phyloP scores from a whole-genome alignment of 2,888 invertebrate species.

The Trichacis sp. region DNA sequence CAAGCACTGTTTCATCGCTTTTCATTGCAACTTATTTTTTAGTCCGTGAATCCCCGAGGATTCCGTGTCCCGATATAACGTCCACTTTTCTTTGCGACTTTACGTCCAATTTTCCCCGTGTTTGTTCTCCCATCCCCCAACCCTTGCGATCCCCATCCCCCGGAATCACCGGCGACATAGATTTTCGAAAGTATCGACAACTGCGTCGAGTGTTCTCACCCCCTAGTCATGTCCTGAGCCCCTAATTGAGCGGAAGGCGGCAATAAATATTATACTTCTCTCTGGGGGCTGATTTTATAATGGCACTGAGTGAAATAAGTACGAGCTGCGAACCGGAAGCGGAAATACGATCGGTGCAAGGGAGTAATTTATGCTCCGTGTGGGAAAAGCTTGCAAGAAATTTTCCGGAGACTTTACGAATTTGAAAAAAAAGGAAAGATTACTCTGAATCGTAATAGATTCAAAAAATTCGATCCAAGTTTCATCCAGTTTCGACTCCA shows the following conservation, averaged over 20 bases:
- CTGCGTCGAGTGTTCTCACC: slow-evolving; percentile 36
- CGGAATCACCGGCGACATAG: slow-evolving; percentile 37
- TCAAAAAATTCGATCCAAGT: too few relatives aligned
- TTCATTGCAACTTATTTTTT: too few relatives aligned
- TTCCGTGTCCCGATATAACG: background rate
- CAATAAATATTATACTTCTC: slow-evolving; percentile 67
- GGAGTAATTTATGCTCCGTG: slow-evolving; percentile 43
- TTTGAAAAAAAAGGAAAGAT: too few relatives aligned
- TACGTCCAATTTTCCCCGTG: background rate
- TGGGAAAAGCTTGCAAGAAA: too few relatives aligned
- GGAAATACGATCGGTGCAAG: slow-evolving; percentile 64
- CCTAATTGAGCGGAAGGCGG: slow-evolving; percentile 68
- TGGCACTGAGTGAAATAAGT: slow-evolving; percentile 51
- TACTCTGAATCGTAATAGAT: too few relatives aligned
- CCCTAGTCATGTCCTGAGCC: slow-evolving; percentile 53
- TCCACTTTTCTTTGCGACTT: background rate
- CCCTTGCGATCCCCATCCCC: background rate
- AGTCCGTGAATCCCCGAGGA: background rate
- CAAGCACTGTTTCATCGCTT: too few relatives aligned
- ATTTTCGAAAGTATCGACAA: slow-evolving; percentile 53
- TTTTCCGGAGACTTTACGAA: too few relatives aligned
- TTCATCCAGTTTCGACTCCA: too few relatives aligned
- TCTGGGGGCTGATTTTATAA: slow-evolving; percentile 61
- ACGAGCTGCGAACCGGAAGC: slow-evolving; percentile 54
- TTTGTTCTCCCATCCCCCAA: background rate